These are phyloP conservation scores for Sylvilagus bachmani DNA, from an alignment of 2,113 vertebrate genomes.

Conservation along the genomic window DNA sequence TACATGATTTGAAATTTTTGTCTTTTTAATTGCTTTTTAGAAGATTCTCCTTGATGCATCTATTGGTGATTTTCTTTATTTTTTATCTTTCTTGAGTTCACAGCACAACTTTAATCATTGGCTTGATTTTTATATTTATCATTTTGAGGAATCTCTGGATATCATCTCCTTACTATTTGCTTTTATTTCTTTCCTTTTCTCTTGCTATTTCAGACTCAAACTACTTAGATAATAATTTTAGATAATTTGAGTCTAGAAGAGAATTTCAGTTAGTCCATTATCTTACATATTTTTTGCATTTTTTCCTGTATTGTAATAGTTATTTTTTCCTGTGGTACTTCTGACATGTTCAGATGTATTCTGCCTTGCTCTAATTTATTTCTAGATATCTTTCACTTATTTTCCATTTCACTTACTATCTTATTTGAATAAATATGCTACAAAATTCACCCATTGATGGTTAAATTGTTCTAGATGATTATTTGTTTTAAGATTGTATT, in stretches of 20 bases:
- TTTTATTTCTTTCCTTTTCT: neutral
- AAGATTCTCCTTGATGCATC: neutral
- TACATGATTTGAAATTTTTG: neutral
- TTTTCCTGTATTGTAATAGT: neutral
- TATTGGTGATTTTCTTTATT: neutral
- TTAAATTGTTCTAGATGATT: neutral
- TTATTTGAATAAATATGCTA: neutral
- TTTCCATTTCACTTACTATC: neutral
- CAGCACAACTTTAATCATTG: neutral
- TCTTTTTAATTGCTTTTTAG: neutral
- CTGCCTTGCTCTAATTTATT: neutral
- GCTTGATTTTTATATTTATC: neutral
- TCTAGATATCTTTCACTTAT: neutral
- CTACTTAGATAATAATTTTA: neutral
- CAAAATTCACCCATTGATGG: neutral
- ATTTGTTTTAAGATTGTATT: too few species aligned
- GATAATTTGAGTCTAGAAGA: neutral
- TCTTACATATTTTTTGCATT: neutral
- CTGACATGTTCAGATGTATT: neutral
- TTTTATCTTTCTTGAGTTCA: neutral
- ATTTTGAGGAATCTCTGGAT: neutral
- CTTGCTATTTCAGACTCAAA: neutral
- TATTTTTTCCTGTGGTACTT: neutral
- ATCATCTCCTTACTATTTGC: neutral
- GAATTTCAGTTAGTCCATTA: neutral